These are phyloP conservation scores for Lasioglossum vierecki DNA, from an alignment of 2,888 invertebrate species.

Conservation along the genomic window DNA sequence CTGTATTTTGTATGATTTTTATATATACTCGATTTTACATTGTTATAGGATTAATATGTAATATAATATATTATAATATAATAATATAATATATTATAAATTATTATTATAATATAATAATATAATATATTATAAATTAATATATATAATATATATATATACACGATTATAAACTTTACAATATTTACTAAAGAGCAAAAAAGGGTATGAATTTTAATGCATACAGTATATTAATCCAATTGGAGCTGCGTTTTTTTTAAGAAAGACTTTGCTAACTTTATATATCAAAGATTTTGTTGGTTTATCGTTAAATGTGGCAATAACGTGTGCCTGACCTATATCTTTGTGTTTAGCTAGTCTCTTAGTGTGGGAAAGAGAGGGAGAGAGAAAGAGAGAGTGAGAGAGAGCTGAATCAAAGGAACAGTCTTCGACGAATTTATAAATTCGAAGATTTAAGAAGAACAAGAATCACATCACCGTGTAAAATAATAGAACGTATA, in stretches of 20 bases:
- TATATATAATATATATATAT: not conserved
- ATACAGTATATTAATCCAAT: slow-evolving; percentile 38
- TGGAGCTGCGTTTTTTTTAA: slow-evolving; percentile 34
- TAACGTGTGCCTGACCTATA: slow-evolving; percentile 50
- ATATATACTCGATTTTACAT: slow-evolving; percentile 54
- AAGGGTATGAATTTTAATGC: slow-evolving; percentile 36
- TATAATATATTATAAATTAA: no score
- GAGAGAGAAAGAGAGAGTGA: slow-evolving; percentile 29
- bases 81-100: no score
- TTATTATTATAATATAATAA: no score
- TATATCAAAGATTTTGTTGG: slow-evolving; percentile 41
- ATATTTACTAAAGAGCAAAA: slow-evolving; percentile 29
- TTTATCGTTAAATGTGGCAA: slow-evolving; percentile 46
- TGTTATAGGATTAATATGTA: slow-evolving; percentile 40
- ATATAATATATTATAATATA: no score
- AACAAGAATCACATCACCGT: slow-evolving; percentile 6
- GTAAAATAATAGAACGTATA: slow-evolving; percentile 39
- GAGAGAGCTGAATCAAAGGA: slow-evolving; percentile 41
- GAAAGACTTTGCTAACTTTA: slow-evolving; percentile 34
- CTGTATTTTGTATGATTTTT: slow-evolving; percentile 66
- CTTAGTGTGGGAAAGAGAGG: slow-evolving; percentile 24
- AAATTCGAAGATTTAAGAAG: slow-evolving; percentile 18
- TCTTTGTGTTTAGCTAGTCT: slow-evolving; percentile 49
- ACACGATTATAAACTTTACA: slow-evolving; percentile 37
- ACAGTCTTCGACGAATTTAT: slow-evolving; percentile 31